Evolutionary conservation across 2,888 invertebrate genomes (phyloP), one percentile per base, ranked within the genome.

Genomic region (Stenurella melanura): DNA sequence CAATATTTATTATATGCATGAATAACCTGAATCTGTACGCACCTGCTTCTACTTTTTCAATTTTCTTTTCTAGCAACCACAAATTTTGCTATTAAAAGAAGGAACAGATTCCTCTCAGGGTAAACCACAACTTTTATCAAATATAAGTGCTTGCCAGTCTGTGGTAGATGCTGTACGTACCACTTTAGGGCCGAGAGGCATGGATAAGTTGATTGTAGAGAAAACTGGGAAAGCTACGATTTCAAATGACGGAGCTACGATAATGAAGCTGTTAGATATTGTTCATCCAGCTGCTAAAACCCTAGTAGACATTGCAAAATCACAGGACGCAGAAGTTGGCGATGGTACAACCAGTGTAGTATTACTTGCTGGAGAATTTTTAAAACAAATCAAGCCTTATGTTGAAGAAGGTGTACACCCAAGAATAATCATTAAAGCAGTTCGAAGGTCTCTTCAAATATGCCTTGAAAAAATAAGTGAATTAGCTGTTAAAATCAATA

Each of bases 281-380:
- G 94, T 99, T 21, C 99, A 99, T 90, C 99, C 99, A 0, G 99
- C 99, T 21, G 99, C 98, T 0, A 98, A 96, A 90, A 98, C 97
- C 0, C 90, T 99, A 81, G 99, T 99, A 3, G 99, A 99, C 87
- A 99, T 99, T 83, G 99, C 99, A 21, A 98, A 98, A 89, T 99
- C 99, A 57, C 99, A 99, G 89, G 98, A 98, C 92, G 97, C 97
- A 30, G 98, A 98, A 94, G 98, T 99, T 72, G 99, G 99, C 5
- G 99, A 99, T 90, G 99, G 99, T 9, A 99, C 99, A 11, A 99
- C 99, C 0, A 97, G 96, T 73, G 99, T 99, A 34, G 98, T 99
- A 2, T 91, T 99, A 76, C 90, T 99, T 69, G 97, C 99, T 42
- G 98, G 98, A 15, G 99, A 99, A 90, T 95, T 98, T 81, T 90